phyloP scores from a whole-genome alignment of 1,140 invertebrate species.

The Andricus grossulariae region DNA sequence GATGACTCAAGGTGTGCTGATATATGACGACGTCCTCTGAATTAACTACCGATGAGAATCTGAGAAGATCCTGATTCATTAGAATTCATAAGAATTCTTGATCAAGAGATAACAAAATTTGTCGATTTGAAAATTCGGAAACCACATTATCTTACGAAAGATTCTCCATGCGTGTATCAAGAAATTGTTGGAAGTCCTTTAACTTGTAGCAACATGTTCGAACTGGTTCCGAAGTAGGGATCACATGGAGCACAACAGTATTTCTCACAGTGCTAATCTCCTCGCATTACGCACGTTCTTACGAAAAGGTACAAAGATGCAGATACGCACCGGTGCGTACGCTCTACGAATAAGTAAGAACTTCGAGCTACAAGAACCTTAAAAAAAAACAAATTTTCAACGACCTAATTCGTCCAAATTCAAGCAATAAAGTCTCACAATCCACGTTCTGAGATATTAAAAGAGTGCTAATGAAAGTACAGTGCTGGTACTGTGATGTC shows the following conservation, averaged over 20 bases:
- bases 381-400: no score
- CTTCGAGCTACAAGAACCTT: background rate
- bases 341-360: slow-evolving; percentile 13
- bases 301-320: background rate
- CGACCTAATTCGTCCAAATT: no score
- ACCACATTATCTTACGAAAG: background rate
- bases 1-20: slow-evolving; percentile 27
- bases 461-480: slow-evolving; percentile 29
- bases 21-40: slow-evolving; percentile 11
- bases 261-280: slow-evolving; percentile 17
- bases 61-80: slow-evolving; percentile 29
- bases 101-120: slow-evolving; percentile 18
- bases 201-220: slow-evolving; percentile 10
- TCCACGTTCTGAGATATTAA: no score
- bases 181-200: slow-evolving; percentile 11
- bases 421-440: no score
- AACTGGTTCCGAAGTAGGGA: background rate
- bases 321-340: background rate
- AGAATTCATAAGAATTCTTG: slow-evolving; percentile 23
- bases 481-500: slow-evolving; percentile 53
- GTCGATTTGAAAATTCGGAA: background rate
- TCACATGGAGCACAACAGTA: background rate
- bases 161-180: background rate
- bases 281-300: slow-evolving; percentile 15
- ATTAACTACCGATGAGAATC: slow-evolving; percentile 15